Evolutionary conservation across 2,113 vertebrate genomes (phyloP).

Genomic region (Meriones unguiculatus): DNA sequence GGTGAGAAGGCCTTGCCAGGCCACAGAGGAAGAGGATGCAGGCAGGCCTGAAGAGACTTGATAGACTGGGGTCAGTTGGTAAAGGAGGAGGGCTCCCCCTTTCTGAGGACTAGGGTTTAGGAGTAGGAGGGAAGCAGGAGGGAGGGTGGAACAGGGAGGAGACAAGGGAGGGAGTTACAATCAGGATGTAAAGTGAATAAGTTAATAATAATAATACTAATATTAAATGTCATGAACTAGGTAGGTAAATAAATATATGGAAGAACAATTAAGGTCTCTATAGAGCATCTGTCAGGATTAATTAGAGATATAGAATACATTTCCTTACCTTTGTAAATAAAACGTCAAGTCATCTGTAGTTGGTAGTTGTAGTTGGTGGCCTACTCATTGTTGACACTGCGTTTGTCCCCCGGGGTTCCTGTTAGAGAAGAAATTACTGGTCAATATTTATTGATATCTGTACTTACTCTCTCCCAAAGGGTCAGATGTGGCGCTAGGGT

Average conservation of each 20-base stretch:
- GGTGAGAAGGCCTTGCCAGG: no score
- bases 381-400: slow-evolving; percentile 71
- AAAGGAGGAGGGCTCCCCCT: no score
- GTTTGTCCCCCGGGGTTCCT: slow-evolving; percentile 78
- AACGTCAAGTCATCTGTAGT: slow-evolving; percentile 84
- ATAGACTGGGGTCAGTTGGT: no score
- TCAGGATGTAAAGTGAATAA: no score
- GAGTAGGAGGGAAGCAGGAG: no score
- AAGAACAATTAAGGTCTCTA: background rate
- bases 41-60: no score
- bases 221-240: background rate
- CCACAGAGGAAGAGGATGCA: no score
- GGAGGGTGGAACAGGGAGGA: no score
- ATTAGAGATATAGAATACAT: background rate
- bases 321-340: slow-evolving; percentile 82
- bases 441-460: slow-evolving; percentile 46
- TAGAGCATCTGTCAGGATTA: background rate
- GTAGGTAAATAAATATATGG: background rate
- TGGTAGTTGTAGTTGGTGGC: slow-evolving; percentile 46
- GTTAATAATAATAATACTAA: no score
- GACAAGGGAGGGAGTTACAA: no score
- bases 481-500: background rate
- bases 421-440: slow-evolving; percentile 73
- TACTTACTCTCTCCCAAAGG: background rate
- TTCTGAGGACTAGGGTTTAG: no score